Percentiles rank a stretch among this genome's conserved stretches.
These are phyloP conservation scores for Geodia barretti DNA, from an alignment of 37 sponge, comb jelly and placozoan genomes.

Conservation along the genomic window DNA sequence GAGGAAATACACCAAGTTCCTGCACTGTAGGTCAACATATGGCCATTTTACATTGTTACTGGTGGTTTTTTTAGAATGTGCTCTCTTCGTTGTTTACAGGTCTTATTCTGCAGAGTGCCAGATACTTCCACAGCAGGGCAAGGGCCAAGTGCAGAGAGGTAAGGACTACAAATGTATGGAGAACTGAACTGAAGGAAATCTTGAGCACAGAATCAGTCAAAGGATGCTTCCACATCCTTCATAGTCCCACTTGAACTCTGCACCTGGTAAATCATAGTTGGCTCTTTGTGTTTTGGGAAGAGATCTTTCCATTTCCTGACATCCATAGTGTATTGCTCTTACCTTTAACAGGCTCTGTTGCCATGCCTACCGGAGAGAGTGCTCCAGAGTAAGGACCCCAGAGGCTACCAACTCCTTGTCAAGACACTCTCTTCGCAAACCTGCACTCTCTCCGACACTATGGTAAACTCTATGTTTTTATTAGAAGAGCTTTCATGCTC, in stretches of 20 bases:
- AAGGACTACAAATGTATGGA: no score
- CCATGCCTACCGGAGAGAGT: constrained; percentile 34
- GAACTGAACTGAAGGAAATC: background rate
- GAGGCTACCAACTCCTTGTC: background rate
- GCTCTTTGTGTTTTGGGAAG: background rate
- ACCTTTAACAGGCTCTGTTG: constrained; percentile 22
- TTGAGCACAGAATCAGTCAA: no score
- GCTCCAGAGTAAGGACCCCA: constrained; percentile 21
- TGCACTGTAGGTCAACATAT: background rate
- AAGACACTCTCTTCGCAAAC: constrained; percentile 8
- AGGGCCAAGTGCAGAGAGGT: background rate
- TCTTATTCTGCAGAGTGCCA: background rate
- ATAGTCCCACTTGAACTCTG: background rate
- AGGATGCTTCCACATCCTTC: no score
- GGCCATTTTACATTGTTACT: background rate
- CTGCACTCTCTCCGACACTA: constrained; percentile 11
- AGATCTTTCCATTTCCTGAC: no score
- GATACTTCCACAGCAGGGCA: constrained; percentile 9
- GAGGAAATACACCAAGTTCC: background rate
- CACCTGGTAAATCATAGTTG: background rate
- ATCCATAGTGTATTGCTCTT: background rate
- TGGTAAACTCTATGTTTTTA: constrained; percentile 26
- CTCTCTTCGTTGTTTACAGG: background rate
- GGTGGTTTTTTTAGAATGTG: no score
- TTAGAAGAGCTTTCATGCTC: no score